These are phyloP conservation scores for Drosophila pandora DNA, from an alignment of 1,140 invertebrate species.

Conservation along the genomic window DNA sequence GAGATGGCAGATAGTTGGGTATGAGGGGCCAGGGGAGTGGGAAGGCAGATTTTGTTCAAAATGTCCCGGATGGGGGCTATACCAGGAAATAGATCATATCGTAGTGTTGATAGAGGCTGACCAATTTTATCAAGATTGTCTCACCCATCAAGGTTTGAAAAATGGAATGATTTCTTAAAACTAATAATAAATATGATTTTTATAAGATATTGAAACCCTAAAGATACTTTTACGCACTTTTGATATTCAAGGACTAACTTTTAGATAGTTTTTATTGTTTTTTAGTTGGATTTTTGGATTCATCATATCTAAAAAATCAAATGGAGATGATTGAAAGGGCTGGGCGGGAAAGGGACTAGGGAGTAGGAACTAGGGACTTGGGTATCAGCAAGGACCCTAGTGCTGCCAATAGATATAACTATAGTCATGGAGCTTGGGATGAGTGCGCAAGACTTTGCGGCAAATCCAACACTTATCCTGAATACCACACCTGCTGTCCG, in stretches of 20 bases:
- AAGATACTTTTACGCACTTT: not conserved
- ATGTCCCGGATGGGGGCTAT: constrained; percentile 37
- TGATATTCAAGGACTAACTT: not conserved
- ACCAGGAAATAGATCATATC: constrained; percentile 6
- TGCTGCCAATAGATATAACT: constrained; percentile 77
- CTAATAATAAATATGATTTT: too few species aligned
- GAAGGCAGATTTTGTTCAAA: constrained; percentile 68
- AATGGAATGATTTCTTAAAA: too few species aligned
- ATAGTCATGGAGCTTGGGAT: constrained; percentile 81
- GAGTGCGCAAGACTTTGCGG: constrained; percentile 77
- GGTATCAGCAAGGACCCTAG: constrained; percentile 18
- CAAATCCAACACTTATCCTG: constrained; percentile 83
- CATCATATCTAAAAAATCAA: constrained; percentile 5
- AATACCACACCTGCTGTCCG: constrained; percentile 83
- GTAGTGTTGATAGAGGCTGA: not conserved
- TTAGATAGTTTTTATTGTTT: not conserved
- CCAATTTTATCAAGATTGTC: not conserved
- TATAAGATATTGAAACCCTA: not conserved
- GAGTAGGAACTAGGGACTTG: constrained; percentile 1
- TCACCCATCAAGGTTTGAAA: too few species aligned
- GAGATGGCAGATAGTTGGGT: constrained; percentile 10
- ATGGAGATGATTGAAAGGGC: constrained; percentile 18
- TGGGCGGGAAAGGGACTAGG: constrained; percentile 1
- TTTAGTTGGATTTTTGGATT: not conserved
- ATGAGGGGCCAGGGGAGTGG: not conserved